Conservation (phyloP, 1,140 invertebrate species). For the Ceratosolen solmsi region DNA sequence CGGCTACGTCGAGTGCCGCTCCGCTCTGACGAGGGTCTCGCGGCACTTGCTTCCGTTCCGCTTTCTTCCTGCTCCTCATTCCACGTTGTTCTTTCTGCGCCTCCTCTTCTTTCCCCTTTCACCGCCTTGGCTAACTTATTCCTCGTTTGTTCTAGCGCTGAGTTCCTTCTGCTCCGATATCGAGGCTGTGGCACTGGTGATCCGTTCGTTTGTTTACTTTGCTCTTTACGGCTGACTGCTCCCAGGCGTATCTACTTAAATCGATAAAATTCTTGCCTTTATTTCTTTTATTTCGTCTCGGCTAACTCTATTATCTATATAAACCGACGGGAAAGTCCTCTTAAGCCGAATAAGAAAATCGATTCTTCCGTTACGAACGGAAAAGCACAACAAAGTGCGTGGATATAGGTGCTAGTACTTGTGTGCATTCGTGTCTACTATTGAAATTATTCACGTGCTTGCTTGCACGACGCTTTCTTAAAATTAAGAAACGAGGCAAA, state of each 20-base stretch:
- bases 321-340: not conserved
- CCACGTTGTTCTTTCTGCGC: not conserved
- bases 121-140: not conserved
- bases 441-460: not conserved
- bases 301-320: not conserved
- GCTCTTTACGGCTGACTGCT: not conserved
- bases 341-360: not conserved
- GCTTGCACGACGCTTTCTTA: no score
- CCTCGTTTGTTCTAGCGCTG: not conserved
- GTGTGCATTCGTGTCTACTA: not conserved
- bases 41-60: not conserved
- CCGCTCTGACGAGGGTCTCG: not conserved
- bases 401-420: no score
- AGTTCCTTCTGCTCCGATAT: not conserved
- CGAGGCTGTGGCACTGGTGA: not conserved
- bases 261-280: not conserved
- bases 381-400: no score
- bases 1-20: conserved; percentile 34
- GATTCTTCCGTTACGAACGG: not conserved
- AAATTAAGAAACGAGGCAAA: no score
- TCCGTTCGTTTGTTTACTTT: not conserved
- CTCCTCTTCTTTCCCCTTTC: not conserved
- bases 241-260: not conserved
- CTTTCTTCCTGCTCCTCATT: conserved; percentile 4
- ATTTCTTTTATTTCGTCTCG: not conserved